Evolutionary conservation across 2,797 vertebrate species (phyloP).

Genomic region (Corythornis leucogaster): DNA sequence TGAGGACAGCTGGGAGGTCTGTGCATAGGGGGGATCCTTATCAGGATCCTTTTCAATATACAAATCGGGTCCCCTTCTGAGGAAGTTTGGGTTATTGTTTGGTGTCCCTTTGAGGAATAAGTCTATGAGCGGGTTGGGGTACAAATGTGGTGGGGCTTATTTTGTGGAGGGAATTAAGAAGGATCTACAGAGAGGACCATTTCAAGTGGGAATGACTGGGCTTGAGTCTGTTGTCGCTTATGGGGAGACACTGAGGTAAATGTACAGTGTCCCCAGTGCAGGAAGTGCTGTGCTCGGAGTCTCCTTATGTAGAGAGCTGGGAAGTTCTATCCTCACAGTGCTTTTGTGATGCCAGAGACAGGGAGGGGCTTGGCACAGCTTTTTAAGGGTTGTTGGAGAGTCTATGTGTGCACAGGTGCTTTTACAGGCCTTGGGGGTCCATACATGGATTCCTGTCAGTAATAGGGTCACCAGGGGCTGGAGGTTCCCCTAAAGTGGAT

Average conservation of each 20-base stretch:
- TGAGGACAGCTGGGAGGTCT: background rate
- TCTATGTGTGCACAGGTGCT: background rate
- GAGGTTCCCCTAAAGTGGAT: background rate
- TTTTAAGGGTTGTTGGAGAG: background rate
- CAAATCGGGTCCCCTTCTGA: background rate
- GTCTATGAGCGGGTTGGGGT: background rate
- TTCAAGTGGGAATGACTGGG: background rate
- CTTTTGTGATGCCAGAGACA: background rate
- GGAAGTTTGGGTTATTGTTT: background rate
- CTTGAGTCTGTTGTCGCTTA: background rate
- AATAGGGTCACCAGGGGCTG: background rate
- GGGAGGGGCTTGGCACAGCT: background rate
- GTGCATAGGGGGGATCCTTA: background rate
- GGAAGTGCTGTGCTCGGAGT: accelerated
- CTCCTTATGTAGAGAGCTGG: background rate
- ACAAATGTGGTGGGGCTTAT: background rate
- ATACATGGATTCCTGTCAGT: background rate
- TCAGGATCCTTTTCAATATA: background rate
- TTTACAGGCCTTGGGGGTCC: background rate
- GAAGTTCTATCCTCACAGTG: background rate
- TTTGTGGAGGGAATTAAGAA: background rate
- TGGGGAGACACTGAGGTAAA: background rate
- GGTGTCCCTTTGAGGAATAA: background rate
- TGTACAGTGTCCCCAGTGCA: background rate
- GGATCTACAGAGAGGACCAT: background rate